Evolutionary conservation across 2,797 vertebrate species (phyloP), one percentile per base, ranked within the genome.

Genomic region (Acomys russatus): DNA sequence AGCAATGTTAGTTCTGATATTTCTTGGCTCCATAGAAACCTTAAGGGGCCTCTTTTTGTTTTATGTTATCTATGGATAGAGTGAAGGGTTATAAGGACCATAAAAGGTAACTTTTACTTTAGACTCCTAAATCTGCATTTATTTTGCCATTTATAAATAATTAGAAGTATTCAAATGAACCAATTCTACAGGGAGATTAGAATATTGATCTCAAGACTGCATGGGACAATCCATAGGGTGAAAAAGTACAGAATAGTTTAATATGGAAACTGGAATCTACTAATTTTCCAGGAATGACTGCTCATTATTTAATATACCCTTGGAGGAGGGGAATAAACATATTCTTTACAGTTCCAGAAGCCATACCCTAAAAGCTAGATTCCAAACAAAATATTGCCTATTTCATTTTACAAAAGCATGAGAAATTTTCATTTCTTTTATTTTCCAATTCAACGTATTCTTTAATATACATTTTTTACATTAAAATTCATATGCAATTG

Each of bases 1-100:
- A 30, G 9, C 18, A 9, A 0, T 0, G 8, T 9, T 77, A 18
- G 0, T 23, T 78, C 1, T 38, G 28, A 35, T 25, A 10, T 49
- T 20, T 82, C 30, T 93, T 71, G n/a, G 1, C 25, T 64, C 25
- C 15, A 44, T 25, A 28, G 6, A 12, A 68, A 63, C 20, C n/a
- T 33, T 20, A 61, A 76, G 20, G 6, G 15, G 54, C 2, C 9
- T 2, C 3, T 56, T 64, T 51, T 92, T 3, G 73, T 70, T 4
- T 9, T 30, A 25, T 28, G 28, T 11, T 44, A 6, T 10, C 1
- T 28, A 7, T 1, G 22, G 7, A 11, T 33, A 7, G 10, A 8
- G 1, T 35, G 25, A 20, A 74, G 2, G 17, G 8, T 20, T 51
- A 33, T 59, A 11, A 49, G 28, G 7, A 18, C 25, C n/a, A n/a